These are phyloP conservation scores for Lacerta viridis DNA, from an alignment of 2,797 vertebrate genomes.

Conservation along the genomic window DNA sequence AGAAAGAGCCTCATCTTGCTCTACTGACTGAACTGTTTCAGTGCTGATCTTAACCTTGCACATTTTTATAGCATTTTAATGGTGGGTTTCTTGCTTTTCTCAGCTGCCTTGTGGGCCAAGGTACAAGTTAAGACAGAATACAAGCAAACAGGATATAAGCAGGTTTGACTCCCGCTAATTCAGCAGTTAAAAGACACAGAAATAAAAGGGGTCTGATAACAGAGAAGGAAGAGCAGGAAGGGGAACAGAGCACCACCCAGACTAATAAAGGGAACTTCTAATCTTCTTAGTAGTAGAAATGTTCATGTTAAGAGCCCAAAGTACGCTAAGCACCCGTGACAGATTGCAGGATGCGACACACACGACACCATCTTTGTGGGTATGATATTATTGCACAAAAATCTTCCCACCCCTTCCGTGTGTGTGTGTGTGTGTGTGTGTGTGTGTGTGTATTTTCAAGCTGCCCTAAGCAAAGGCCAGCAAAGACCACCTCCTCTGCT, in stretches of 20 bases:
- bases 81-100: background rate
- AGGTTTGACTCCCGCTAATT: background rate
- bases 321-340: too few relatives aligned
- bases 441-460: too few relatives aligned
- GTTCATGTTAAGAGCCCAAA: too few relatives aligned
- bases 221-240: background rate
- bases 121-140: background rate
- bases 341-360: background rate
- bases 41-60: background rate
- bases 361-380: background rate
- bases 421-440: too few relatives aligned
- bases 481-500: background rate
- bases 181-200: background rate
- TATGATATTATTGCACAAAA: background rate
- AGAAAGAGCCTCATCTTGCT: too few relatives aligned
- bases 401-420: background rate
- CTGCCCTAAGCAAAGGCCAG: too few relatives aligned
- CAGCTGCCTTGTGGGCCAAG: too few relatives aligned
- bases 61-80: slow-evolving; percentile 1
- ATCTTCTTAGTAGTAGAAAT: background rate
- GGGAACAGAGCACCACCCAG: background rate
- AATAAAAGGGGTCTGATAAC: background rate
- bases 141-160: background rate
- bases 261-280: background rate
- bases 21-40: background rate